phyloP scores from a whole-genome alignment of 2,888 invertebrate genomes.

The Cordilura impudica region DNA sequence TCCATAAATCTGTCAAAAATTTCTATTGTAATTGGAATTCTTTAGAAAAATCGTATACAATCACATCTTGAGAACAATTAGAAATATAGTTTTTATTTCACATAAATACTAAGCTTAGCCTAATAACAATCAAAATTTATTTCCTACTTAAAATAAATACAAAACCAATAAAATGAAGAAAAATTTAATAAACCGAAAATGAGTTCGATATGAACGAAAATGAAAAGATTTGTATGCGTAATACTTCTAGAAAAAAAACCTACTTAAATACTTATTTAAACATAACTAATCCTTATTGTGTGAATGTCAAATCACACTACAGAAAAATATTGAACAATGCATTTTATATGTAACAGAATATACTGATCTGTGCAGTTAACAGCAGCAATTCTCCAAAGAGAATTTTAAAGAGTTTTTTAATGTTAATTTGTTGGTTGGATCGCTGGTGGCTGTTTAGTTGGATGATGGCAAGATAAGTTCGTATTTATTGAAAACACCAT shows the following conservation, averaged over 20 bases:
- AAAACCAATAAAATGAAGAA: slow-evolving; percentile 20
- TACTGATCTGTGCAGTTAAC: too few species aligned
- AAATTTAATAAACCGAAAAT: not conserved
- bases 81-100: slow-evolving; percentile 17
- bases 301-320: slow-evolving; percentile 45
- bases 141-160: slow-evolving; percentile 22
- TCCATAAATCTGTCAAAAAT: slow-evolving; percentile 48
- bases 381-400: slow-evolving; percentile 40
- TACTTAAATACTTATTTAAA: slow-evolving; percentile 49
- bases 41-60: too few species aligned
- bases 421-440: slow-evolving; percentile 34
- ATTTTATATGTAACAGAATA: not conserved
- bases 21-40: slow-evolving; percentile 10
- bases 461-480: not conserved
- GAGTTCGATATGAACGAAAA: slow-evolving; percentile 14
- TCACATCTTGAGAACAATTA: slow-evolving; percentile 21
- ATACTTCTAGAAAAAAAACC: slow-evolving; percentile 10
- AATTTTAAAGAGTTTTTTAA: slow-evolving; percentile 7
- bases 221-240: slow-evolving; percentile 36
- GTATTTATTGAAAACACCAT: not conserved
- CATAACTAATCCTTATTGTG: slow-evolving; percentile 57
- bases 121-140: slow-evolving; percentile 55
- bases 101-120: slow-evolving; percentile 57
- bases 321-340: slow-evolving; percentile 21
- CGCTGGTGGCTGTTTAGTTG: not conserved